These are phyloP conservation scores for Mylabris sibirica DNA, from an alignment of 2,888 invertebrate genomes.

Conservation along the genomic window DNA sequence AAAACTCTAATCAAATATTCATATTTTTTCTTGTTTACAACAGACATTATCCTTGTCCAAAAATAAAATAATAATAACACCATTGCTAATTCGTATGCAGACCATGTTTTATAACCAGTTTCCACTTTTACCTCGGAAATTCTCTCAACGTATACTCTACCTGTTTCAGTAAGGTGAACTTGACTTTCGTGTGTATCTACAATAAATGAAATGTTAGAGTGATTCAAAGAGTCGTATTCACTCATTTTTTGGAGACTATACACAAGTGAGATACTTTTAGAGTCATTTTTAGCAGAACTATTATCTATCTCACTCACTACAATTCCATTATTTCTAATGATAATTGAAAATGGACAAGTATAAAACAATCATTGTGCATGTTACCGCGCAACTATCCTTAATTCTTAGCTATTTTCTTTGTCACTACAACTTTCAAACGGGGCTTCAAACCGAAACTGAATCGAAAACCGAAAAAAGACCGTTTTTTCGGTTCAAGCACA, in stretches of 20 bases:
- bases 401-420: too few relatives aligned
- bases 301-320: too few relatives aligned
- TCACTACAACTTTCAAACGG: too few relatives aligned
- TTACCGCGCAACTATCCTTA: too few relatives aligned
- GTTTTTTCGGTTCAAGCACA: too few relatives aligned
- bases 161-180: background rate
- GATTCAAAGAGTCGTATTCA: background rate
- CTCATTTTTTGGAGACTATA: background rate
- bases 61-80: background rate
- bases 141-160: background rate
- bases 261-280: too few relatives aligned
- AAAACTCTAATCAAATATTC: background rate
- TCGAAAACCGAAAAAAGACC: too few relatives aligned
- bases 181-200: background rate
- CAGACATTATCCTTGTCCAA: background rate
- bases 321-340: too few relatives aligned
- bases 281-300: too few relatives aligned
- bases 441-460: too few relatives aligned
- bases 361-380: too few relatives aligned
- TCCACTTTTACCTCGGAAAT: background rate
- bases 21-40: slow-evolving; percentile 9
- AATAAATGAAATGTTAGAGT: background rate
- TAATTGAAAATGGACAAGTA: too few relatives aligned
- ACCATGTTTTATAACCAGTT: background rate
- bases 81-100: background rate